Conservation (phyloP, 1,140 invertebrate species). For the Colletes gigas region DNA sequence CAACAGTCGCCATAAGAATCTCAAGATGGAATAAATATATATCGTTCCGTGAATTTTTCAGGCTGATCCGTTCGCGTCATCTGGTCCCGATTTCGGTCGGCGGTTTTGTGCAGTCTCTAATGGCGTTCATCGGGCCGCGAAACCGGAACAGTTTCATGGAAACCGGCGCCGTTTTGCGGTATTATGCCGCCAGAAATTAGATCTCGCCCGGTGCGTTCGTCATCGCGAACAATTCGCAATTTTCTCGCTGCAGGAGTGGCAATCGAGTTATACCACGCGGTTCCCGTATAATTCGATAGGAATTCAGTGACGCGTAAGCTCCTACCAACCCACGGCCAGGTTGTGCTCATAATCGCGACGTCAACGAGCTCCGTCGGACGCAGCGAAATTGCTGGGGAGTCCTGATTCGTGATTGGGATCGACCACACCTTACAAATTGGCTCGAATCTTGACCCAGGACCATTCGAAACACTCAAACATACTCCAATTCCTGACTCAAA, state of each 20-base stretch:
- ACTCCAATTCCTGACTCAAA: no score
- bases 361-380: neutral
- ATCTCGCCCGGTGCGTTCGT: constrained; percentile 14
- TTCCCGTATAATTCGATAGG: constrained; percentile 18
- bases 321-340: neutral
- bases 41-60: no score
- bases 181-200: constrained; percentile 29
- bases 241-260: constrained; percentile 14
- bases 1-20: no score
- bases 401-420: neutral
- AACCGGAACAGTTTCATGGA: constrained; percentile 7
- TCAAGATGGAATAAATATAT: no score
- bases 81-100: neutral
- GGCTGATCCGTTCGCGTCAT: neutral
- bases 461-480: no score
- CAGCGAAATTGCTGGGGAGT: neutral
- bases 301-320: constrained; percentile 6
- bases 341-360: neutral
- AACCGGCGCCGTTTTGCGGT: constrained; percentile 15
- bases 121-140: neutral
- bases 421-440: no score
- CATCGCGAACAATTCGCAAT: constrained; percentile 39
- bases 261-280: constrained; percentile 13
- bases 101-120: neutral
- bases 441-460: no score